These are phyloP conservation scores for Formica exsecta DNA, from an alignment of 1,140 invertebrate species.

Conservation along the genomic window DNA sequence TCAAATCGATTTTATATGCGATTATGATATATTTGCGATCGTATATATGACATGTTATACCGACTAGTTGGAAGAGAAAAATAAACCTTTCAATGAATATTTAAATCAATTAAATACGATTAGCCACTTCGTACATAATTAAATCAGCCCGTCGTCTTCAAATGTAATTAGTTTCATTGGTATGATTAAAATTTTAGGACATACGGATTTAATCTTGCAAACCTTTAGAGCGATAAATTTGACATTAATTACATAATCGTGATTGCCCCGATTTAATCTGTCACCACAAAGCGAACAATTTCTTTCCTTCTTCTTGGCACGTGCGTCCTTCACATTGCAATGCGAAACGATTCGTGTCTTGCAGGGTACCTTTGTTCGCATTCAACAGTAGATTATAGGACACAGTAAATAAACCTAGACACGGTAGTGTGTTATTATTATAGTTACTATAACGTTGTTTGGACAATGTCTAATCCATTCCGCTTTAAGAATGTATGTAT, in stretches of 20 bases:
- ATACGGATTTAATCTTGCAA: constrained; percentile 1
- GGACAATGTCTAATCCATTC: constrained; percentile 9
- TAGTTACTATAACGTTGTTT: constrained; percentile 28
- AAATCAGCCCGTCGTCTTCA: background rate
- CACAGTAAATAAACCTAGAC: constrained; percentile 60
- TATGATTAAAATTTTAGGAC: constrained; percentile 20
- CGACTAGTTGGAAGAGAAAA: background rate
- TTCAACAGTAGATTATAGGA: constrained; percentile 59
- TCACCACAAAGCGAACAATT: background rate
- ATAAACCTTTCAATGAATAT: background rate
- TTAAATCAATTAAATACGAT: constrained; percentile 5
- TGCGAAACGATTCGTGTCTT: constrained; percentile 38
- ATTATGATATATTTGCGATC: background rate
- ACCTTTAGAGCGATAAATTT: constrained; percentile 16
- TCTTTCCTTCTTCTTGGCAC: constrained; percentile 16
- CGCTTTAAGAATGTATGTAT: background rate
- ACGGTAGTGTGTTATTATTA: constrained; percentile 46
- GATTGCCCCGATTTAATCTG: constrained; percentile 60
- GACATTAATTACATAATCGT: constrained; percentile 53
- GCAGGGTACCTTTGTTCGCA: constrained; percentile 44
- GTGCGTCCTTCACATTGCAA: constrained; percentile 30
- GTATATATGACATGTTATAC: background rate
- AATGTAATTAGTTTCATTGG: constrained; percentile 13
- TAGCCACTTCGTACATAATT: background rate
- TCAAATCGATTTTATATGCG: background rate